Evolutionary conservation across 1,140 invertebrate genomes (phyloP).

Genomic region (Brachionus calyciflorus): DNA sequence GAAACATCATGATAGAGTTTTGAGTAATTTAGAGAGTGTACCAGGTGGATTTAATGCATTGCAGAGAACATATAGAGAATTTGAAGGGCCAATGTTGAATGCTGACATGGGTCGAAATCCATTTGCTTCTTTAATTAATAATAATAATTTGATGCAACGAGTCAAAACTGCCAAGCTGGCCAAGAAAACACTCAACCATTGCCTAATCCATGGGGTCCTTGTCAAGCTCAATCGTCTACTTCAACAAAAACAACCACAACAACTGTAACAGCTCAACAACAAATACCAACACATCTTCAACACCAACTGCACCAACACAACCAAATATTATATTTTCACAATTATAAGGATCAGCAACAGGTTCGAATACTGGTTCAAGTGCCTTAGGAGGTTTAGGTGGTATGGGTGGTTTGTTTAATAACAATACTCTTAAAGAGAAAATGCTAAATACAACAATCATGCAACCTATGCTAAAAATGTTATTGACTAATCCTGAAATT

Average conservation of each 20-base stretch:
- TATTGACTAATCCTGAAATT: slow-evolving; percentile 42
- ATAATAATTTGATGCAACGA: neutral
- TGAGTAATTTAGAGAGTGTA: slow-evolving; percentile 83
- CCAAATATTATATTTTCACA: slow-evolving; percentile 40
- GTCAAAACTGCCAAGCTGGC: slow-evolving; percentile 70
- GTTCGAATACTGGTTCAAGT: too few species aligned
- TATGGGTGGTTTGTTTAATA: neutral
- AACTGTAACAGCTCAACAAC: slow-evolving; percentile 44
- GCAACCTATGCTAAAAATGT: slow-evolving; percentile 47
- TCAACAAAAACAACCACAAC: slow-evolving; percentile 49
- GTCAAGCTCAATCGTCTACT: slow-evolving; percentile 51
- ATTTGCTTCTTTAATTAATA: slow-evolving; percentile 68
- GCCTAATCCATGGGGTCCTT: slow-evolving; percentile 85
- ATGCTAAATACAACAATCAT: slow-evolving; percentile 19
- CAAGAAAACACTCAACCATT: slow-evolving; percentile 90
- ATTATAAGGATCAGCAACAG: slow-evolving; percentile 20
- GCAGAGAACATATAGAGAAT: slow-evolving; percentile 94
- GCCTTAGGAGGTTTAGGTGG: neutral
- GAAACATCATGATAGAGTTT: slow-evolving; percentile 94
- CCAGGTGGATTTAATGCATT: slow-evolving; percentile 88
- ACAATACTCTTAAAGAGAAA: neutral
- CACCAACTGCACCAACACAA: neutral
- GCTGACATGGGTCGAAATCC: slow-evolving; percentile 71
- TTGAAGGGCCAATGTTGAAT: slow-evolving; percentile 97
- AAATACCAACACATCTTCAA: neutral